Evolutionary conservation across 2,888 invertebrate genomes (phyloP), one percentile per base, ranked within the genome.

Genomic region (Tetrapedia diversipes): DNA sequence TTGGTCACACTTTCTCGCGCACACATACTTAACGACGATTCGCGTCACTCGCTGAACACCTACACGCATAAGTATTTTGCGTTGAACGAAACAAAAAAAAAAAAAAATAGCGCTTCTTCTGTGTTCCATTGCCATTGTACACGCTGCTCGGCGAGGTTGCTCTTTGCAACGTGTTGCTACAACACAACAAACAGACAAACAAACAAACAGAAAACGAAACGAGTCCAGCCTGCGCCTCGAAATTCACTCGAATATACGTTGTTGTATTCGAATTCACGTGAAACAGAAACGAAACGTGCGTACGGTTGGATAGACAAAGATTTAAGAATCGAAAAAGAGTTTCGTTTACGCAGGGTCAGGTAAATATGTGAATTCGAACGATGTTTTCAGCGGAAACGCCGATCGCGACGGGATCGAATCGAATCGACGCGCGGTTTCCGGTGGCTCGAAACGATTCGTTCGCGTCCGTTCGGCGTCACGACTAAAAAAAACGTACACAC

Each of bases 111-210:
- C 66, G 54, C 77, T 80, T 66, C 24, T 59, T 68, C 53, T 77
- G 53, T 68, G n/a, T n/a, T n/a, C n/a, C n/a, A 49, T 56, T 29
- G 77, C 80, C 69, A 64, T 51, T 51, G 16, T 43, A 49, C 53
- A 70, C 70, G 64, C 74, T 66, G n/a, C 64, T 47, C 41, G 54
- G 70, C 67, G 51, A 75, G n/a, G 79, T 79, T 64, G 22, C 56
- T 64, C 83, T 82, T n/a, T 75, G 80, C 49, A 53, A 80, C 73
- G 64, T 77, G 71, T 73, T 73, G 76, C 81, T 47, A 75, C 16
- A n/a, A n/a, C n/a, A n/a, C n/a, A n/a, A n/a, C n/a, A n/a, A n/a
- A n/a, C n/a, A n/a, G n/a, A n/a, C n/a, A n/a, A n/a, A n/a, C n/a
- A n/a, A n/a, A n/a, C n/a, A n/a, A n/a, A n/a, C n/a, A n/a, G n/a